Conservation (phyloP, 2,888 invertebrate species). For the Erebia palarica region DNA sequence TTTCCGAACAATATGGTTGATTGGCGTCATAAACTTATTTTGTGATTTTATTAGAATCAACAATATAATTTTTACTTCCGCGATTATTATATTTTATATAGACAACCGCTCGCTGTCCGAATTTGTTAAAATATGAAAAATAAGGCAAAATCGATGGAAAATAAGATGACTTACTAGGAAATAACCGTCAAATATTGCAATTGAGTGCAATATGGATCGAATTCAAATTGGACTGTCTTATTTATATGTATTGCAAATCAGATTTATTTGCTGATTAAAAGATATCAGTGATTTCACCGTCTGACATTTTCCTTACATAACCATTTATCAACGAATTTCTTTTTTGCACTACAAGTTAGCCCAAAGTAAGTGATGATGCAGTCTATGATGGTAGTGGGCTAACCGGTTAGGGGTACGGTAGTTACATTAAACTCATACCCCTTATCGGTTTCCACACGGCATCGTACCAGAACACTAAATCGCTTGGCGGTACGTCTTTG, state of each 20-base stretch:
- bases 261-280: neutral
- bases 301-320: neutral
- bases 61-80: neutral
- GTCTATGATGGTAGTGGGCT: too few relatives aligned
- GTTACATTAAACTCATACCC: too few relatives aligned
- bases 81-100: conserved; percentile 5
- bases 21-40: conserved; percentile 26
- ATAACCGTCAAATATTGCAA: conserved; percentile 5
- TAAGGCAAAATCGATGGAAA: neutral
- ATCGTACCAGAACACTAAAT: too few relatives aligned
- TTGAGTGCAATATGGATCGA: neutral
- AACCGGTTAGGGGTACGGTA: too few relatives aligned
- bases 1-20: conserved; percentile 25
- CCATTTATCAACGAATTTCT: too few relatives aligned
- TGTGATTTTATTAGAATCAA: neutral
- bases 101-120: neutral
- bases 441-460: too few relatives aligned
- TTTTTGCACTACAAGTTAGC: too few relatives aligned
- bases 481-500: too few relatives aligned
- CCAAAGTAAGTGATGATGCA: too few relatives aligned
- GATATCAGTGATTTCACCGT: conserved; percentile 5
- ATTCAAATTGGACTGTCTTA: conserved; percentile 4
- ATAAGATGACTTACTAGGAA: neutral
- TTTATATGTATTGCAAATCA: conserved; percentile 5
- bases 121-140: conserved; percentile 7